Evolutionary conservation across 2,113 vertebrate genomes (phyloP).

Genomic region (Mellivora capensis): DNA sequence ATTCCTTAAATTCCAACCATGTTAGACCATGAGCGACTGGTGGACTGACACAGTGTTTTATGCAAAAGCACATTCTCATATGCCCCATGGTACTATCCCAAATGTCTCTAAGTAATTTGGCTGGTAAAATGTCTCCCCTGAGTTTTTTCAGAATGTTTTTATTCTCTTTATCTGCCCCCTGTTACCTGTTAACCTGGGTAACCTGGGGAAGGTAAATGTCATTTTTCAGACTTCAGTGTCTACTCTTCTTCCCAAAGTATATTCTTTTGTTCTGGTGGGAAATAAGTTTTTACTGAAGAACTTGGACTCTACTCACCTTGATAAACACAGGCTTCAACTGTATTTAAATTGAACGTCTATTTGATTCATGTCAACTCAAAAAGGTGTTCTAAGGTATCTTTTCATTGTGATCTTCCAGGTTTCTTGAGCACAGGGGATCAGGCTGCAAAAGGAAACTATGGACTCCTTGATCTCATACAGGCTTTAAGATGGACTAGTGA

Average conservation of each 20-base stretch:
- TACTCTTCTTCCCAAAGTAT: neutral
- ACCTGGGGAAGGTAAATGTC: neutral
- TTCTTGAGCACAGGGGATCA: slow-evolving; percentile 99
- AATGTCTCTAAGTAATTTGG: neutral
- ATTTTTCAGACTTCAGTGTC: neutral
- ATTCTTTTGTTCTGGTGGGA: neutral
- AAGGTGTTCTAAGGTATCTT: slow-evolving; percentile 47
- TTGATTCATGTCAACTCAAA: neutral
- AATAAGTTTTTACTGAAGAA: neutral
- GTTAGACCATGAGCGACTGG: neutral
- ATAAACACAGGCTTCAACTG: neutral
- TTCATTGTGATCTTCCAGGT: slow-evolving; percentile 82
- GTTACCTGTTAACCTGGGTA: neutral
- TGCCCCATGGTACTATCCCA: neutral
- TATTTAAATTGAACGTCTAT: neutral
- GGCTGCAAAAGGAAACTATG: slow-evolving; percentile 98
- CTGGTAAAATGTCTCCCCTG: neutral
- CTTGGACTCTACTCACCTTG: neutral
- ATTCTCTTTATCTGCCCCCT: neutral
- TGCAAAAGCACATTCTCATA: neutral
- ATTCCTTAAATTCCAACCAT: neutral
- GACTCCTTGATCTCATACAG: slow-evolving; percentile 96
- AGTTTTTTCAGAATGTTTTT: neutral
- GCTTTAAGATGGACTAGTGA: slow-evolving; percentile 99
- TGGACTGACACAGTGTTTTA: neutral